Percentiles rank a stretch among this genome's conserved stretches.
phyloP scores from a whole-genome alignment of 2,797 vertebrate genomes.

The Borostomias antarcticus region DNA sequence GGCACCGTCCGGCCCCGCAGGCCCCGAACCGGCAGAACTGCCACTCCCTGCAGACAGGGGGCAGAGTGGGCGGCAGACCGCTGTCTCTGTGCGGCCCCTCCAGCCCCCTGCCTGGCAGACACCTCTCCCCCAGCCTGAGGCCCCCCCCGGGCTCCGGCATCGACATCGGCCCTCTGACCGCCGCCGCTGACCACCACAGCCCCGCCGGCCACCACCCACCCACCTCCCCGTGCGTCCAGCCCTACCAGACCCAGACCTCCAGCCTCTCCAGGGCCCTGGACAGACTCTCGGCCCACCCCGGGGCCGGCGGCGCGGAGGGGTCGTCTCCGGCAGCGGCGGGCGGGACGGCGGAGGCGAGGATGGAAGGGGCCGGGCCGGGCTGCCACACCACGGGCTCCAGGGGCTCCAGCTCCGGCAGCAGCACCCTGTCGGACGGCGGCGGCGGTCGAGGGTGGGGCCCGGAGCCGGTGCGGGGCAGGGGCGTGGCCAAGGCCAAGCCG shows the following conservation, averaged over 20 bases:
- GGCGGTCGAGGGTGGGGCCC: constrained; percentile 62
- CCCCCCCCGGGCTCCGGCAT: constrained; percentile 65
- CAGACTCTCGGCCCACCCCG: constrained; percentile 68
- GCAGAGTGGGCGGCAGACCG: constrained; percentile 70
- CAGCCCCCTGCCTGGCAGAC: constrained; percentile 82
- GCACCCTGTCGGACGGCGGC: constrained; percentile 80
- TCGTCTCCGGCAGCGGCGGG: constrained; percentile 37
- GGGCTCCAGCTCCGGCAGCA: constrained; percentile 86
- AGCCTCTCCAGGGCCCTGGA: constrained; percentile 79
- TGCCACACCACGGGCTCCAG: constrained; percentile 65
- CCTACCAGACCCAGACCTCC: constrained; percentile 71
- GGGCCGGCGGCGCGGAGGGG: constrained; percentile 49
- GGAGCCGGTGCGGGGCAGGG: constrained; percentile 58
- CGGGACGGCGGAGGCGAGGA: constrained; percentile 63
- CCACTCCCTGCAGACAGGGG: constrained; percentile 79
- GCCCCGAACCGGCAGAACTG: constrained; percentile 88
- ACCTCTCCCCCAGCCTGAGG: constrained; percentile 70
- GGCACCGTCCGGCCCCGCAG: constrained; percentile 78
- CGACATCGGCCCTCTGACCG: constrained; percentile 63
- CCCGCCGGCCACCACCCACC: constrained; percentile 63
- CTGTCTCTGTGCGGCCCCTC: constrained; percentile 82
- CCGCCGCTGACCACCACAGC: constrained; percentile 57
- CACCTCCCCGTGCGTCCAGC: constrained; percentile 62
- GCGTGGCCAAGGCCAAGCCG: constrained; percentile 65
- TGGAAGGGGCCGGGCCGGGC: constrained; percentile 59